Percentiles rank a stretch among this genome's conserved stretches.
phyloP scores from a whole-genome alignment of 2,888 invertebrate species.

The Temnothorax rugatulus region DNA sequence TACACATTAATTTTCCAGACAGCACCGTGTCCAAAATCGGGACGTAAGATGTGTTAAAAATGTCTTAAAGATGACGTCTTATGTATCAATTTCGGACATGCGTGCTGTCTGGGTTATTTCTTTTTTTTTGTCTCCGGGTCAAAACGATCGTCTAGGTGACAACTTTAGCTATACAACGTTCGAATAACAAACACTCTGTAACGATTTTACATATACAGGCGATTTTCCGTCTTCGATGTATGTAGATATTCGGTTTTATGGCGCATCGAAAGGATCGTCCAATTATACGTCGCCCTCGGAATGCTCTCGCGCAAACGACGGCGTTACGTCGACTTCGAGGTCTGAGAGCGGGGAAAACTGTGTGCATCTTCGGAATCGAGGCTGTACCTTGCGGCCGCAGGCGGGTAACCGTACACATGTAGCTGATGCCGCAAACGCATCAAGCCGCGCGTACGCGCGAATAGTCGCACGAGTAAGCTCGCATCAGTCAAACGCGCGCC shows the following conservation, averaged over 20 bases:
- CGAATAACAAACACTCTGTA: no score
- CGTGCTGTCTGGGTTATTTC: no score
- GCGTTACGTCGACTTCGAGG: not conserved
- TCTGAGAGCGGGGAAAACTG: slow-evolving; percentile 3
- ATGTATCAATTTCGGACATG: no score
- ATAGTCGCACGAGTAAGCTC: slow-evolving; percentile 56
- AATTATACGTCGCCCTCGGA: slow-evolving; percentile 26
- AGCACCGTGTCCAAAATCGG: no score
- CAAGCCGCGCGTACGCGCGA: slow-evolving; percentile 50
- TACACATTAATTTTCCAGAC: no score
- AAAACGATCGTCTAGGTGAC: no score
- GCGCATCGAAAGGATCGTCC: slow-evolving; percentile 7
- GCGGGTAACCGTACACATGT: slow-evolving; percentile 38
- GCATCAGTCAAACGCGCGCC: slow-evolving; percentile 76
- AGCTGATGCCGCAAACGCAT: slow-evolving; percentile 51
- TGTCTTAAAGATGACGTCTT: no score
- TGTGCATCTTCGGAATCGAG: slow-evolving; percentile 20
- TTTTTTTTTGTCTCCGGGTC: no score
- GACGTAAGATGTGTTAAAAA: no score
- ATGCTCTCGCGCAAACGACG: slow-evolving; percentile 24
- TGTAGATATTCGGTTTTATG: slow-evolving; percentile 23
- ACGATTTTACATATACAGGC: not conserved
- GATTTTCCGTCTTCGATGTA: not conserved
- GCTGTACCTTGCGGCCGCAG: slow-evolving; percentile 12
- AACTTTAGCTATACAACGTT: no score